These are phyloP conservation scores for Megalops cyprinoides DNA, from an alignment of 2,797 vertebrate species.

Conservation along the genomic window DNA sequence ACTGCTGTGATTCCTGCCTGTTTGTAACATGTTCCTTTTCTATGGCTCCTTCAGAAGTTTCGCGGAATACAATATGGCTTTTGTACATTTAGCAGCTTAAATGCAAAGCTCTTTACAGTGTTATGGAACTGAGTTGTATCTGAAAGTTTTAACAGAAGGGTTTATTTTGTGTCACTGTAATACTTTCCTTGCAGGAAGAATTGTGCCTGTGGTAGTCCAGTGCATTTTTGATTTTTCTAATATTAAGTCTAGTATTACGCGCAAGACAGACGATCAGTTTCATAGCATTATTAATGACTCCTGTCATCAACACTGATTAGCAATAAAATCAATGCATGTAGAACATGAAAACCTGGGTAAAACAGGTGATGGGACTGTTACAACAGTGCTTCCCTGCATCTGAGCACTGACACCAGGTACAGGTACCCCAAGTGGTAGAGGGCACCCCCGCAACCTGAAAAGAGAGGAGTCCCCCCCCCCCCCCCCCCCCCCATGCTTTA, in stretches of 20 bases:
- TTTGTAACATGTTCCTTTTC: neutral
- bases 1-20: neutral
- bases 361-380: too few species aligned
- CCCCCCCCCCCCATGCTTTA: neutral
- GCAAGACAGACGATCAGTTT: too few species aligned
- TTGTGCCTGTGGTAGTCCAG: neutral
- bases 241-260: too few species aligned
- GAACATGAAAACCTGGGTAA: too few species aligned
- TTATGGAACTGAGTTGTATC: too few species aligned
- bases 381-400: too few species aligned
- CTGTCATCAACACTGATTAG: too few species aligned
- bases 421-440: neutral
- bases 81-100: constrained; percentile 2
- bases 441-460: neutral
- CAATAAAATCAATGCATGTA: too few species aligned
- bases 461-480: neutral
- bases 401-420: too few species aligned
- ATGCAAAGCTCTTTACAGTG: neutral
- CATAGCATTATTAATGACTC: too few species aligned
- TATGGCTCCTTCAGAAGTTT: neutral
- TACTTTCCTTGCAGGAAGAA: neutral
- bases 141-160: neutral
- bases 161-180: neutral
- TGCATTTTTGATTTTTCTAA: neutral
- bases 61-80: neutral